Evolutionary conservation across 2,113 vertebrate species (phyloP), one percentile per base, ranked within the genome.

Genomic region (Mastomys natalensis): DNA sequence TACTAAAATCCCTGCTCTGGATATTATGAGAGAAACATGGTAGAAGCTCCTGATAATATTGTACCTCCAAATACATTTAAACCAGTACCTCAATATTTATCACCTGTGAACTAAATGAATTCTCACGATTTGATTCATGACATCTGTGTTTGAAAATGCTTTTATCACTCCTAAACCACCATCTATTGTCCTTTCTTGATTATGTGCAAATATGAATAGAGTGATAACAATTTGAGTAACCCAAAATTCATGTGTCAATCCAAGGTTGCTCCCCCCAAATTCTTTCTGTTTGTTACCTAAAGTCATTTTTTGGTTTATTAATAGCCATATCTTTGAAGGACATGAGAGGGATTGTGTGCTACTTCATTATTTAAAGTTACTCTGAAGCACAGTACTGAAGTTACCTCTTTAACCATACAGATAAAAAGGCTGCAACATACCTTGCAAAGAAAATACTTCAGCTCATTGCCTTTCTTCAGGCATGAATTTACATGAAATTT

Each of bases 381-480:
- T 43, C 55, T 26, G 24, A 62, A 62, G 3, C 29, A 10, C n/a
- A n/a, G 13, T 51, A 12, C 1, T 26, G 43, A 86, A 45, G 37
- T 29, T 15, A 3, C 29, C 1, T 29, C 6, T 43, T 3, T 24
- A 1, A 77, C 62, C 2, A 10, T 72, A 34, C 1, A 37, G 15
- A 22, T 7, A 45, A 48, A 24, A 31, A 89, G 19, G 1, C 58
- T 51, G 48, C 40, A 26, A 22, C 62, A 1, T 89, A 24, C 2
- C 51, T 85, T 86, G 62, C 13, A 60, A 82, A 48, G 3, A 86
- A 80, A 70, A 53, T 3, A 15, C 12, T 15, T 13, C 1, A 48
- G 22, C 17, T n/a, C 26, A 40, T 84, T 24, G 26, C 1, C 1
- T 76, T 90, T 43, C 45, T 78, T 90, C 1, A 53, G n/a, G 9